Base-by-base conservation (phyloP, 1,140 invertebrate genomes). In the Drusus annulatus region DNA sequence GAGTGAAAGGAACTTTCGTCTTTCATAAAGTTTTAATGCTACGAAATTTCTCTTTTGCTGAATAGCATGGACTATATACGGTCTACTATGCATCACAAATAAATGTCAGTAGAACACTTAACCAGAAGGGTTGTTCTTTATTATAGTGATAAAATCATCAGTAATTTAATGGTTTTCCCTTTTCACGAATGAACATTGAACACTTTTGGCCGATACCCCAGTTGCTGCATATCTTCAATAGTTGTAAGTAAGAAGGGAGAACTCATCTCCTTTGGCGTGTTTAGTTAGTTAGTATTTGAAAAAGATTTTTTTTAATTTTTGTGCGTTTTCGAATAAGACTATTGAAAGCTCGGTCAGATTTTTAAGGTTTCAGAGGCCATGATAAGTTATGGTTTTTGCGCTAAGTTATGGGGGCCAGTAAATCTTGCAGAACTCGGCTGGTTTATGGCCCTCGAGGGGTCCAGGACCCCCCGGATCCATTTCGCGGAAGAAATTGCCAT, bases 401-500 rank as follows among this genome's bases (percentile, higher is more conserved):
- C 7, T 73, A 51, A 73, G 71, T 75, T 75, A 75, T 75, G 23
- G 52, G 69, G 71, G 51, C 71, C 71, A 56, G 75, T 76, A 76
- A 76, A 76, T 76, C 75, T 76, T 75, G 25, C 71, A 58, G 71
- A 75, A 58, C 68, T 71, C 68, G 23, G 10, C 54, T 23, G 25
- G 52, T 75, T 75, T 75, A 75, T 36, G 71, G 54, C 25, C 16
- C 68, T 45, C 2, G 7, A 17, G 52, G 74, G 56, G 19, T 19
- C 23, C 21, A 7, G 58, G 75, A 76, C 75, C 75, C 75, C 75
- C 75, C 60, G 75, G 75, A 10, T 19, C 21, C 56, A 25, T 50
- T 76, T 76, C 58, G 28, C 58, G n/a, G 75, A 76, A 76, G 56
- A 62, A 65, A 75, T 15, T 6, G 19, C 21, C 75, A 76, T 76